phyloP scores from a whole-genome alignment of 2,113 vertebrate species.

The Phycodurus eques region DNA sequence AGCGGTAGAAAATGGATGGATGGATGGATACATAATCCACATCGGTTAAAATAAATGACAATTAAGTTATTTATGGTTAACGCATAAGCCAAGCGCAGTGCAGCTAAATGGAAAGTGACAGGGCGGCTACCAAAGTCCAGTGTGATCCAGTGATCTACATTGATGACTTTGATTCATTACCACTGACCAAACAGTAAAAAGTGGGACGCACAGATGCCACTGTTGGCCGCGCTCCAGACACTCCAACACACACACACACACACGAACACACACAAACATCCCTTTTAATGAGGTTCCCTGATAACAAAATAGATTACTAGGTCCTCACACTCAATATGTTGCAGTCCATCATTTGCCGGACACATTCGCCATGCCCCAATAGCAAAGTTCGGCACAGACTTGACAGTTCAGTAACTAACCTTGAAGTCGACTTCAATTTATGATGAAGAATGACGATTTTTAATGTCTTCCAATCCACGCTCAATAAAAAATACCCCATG shows the following conservation, averaged over 20 bases:
- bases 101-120: background rate
- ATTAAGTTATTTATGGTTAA: background rate
- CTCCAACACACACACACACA: constrained; percentile 9
- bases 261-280: background rate
- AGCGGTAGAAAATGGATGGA: too few relatives aligned
- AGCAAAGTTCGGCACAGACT: constrained; percentile 5
- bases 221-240: constrained; percentile 31
- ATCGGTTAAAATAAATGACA: background rate
- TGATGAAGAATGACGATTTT: constrained; percentile 7
- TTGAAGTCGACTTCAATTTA: constrained; percentile 19
- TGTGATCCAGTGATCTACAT: constrained; percentile 19
- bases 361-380: constrained; percentile 5
- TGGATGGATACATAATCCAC: background rate
- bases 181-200: constrained; percentile 36
- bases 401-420: constrained; percentile 11
- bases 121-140: background rate
- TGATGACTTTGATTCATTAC: constrained; percentile 20
- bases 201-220: constrained; percentile 42
- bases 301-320: constrained; percentile 19
- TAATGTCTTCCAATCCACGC: background rate
- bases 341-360: constrained; percentile 1
- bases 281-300: constrained; percentile 22
- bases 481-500: background rate
- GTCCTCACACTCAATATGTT: constrained; percentile 10
- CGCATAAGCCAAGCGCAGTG: background rate